Conservation (phyloP, 1,140 invertebrate genomes). For the Chrysopa pallens region DNA sequence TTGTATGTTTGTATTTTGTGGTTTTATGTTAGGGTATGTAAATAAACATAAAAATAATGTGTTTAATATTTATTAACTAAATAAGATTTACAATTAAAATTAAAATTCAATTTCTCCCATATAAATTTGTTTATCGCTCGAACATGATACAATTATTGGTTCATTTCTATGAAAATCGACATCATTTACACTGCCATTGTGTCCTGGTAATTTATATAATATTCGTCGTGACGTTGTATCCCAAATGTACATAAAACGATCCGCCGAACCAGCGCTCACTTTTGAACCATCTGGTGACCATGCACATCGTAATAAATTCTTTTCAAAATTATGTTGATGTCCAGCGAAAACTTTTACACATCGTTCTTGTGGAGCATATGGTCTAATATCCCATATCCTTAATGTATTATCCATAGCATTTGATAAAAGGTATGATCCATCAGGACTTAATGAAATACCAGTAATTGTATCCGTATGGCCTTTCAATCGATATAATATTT, state of each 20-base stretch:
- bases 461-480: constrained; percentile 91
- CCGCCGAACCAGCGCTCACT: constrained; percentile 76
- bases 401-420: constrained; percentile 95
- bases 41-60: too few species aligned
- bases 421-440: constrained; percentile 86
- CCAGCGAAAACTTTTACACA: constrained; percentile 81
- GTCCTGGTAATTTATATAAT: constrained; percentile 93
- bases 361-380: constrained; percentile 72
- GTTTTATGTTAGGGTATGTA: too few species aligned
- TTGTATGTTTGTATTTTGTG: too few species aligned
- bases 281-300: constrained; percentile 82
- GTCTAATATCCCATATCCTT: constrained; percentile 63
- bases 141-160: constrained; percentile 83
- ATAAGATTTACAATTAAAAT: neutral
- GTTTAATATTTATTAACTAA: too few species aligned
- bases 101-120: constrained; percentile 76
- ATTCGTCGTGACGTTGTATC: constrained; percentile 82
- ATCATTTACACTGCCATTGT: constrained; percentile 94
- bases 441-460: constrained; percentile 77
- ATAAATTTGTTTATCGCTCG: constrained; percentile 92
- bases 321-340: constrained; percentile 97
- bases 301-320: constrained; percentile 71
- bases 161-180: constrained; percentile 92
- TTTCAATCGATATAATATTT: constrained; percentile 66
- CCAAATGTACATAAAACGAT: constrained; percentile 94